A percentile compares a stretch with the other conserved stretches of the same genome.
Evolutionary conservation across 2,888 invertebrate genomes (phyloP).

Genomic region (Drosophila borealis): DNA sequence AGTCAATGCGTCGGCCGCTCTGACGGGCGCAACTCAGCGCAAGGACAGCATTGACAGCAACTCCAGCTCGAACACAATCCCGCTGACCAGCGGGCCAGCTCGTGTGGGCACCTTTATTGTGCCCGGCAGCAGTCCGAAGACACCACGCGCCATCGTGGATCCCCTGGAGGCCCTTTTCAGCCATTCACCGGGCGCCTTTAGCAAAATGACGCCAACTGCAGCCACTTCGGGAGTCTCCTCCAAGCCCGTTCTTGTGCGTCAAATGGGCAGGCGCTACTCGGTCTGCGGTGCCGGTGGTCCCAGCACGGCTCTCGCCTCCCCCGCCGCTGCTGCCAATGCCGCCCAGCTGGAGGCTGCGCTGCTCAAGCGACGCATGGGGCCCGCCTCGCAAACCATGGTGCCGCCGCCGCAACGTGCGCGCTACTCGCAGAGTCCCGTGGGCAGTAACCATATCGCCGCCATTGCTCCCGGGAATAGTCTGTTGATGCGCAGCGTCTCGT

Average conservation of each 20-base stretch:
- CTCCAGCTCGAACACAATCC: background rate
- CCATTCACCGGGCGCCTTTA: background rate
- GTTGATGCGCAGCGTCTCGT: conserved; percentile 30
- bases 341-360: conserved; percentile 12
- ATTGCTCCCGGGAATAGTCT: conserved; percentile 27
- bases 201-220: background rate
- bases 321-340: background rate
- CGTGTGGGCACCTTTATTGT: conserved; percentile 27
- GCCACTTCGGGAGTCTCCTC: background rate
- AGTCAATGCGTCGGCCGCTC: background rate
- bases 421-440: conserved; percentile 24
- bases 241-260: conserved; percentile 32
- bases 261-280: conserved; percentile 59
- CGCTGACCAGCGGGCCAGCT: background rate
- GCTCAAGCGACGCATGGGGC: conserved; percentile 54
- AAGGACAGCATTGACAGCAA: conserved; percentile 51
- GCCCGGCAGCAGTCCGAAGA: conserved; percentile 18
- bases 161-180: background rate
- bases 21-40: conserved; percentile 12
- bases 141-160: conserved; percentile 4
- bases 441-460: background rate
- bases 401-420: conserved; percentile 51
- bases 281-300: conserved; percentile 48
- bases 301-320: background rate
- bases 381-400: conserved; percentile 3